phyloP scores from a whole-genome alignment of 2,113 vertebrate genomes.

The Xenopus borealis region DNA sequence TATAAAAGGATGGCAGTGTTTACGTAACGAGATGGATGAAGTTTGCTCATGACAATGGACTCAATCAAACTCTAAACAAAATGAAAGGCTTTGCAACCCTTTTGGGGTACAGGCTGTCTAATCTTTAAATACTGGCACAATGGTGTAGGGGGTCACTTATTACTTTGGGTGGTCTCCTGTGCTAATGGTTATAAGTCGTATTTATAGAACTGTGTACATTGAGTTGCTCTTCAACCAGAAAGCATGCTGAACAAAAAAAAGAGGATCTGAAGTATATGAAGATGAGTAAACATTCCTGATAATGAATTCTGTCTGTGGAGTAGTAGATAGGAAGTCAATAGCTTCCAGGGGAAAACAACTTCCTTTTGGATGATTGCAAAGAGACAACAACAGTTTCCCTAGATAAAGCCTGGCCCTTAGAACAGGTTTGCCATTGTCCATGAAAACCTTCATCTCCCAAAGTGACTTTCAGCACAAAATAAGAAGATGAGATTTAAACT shows the following conservation, averaged over 20 bases:
- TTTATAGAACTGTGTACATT: conserved; percentile 10
- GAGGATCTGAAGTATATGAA: conserved; percentile 15
- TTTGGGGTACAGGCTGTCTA: conserved; percentile 32
- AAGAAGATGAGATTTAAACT: no score
- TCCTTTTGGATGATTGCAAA: neutral
- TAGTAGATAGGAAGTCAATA: neutral
- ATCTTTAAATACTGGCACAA: conserved; percentile 14
- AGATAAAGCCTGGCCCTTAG: neutral
- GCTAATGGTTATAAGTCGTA: neutral
- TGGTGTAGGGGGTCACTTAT: conserved; percentile 8
- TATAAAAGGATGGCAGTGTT: conserved; percentile 20
- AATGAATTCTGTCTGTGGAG: conserved; percentile 1
- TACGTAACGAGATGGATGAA: conserved; percentile 35
- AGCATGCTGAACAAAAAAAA: neutral
- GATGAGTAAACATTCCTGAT: neutral
- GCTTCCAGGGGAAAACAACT: neutral
- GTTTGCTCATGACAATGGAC: conserved; percentile 41
- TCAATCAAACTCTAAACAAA: conserved; percentile 12
- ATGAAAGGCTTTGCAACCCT: conserved; percentile 19
- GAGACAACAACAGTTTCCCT: neutral
- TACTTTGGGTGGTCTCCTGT: neutral
- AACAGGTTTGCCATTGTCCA: no score
- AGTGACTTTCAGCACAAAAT: no score
- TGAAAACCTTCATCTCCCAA: no score
- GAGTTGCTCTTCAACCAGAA: conserved; percentile 2